Evolutionary conservation across 2,113 vertebrate species (phyloP).

Genomic region (Pseudorhombus dupliciocellatus): DNA sequence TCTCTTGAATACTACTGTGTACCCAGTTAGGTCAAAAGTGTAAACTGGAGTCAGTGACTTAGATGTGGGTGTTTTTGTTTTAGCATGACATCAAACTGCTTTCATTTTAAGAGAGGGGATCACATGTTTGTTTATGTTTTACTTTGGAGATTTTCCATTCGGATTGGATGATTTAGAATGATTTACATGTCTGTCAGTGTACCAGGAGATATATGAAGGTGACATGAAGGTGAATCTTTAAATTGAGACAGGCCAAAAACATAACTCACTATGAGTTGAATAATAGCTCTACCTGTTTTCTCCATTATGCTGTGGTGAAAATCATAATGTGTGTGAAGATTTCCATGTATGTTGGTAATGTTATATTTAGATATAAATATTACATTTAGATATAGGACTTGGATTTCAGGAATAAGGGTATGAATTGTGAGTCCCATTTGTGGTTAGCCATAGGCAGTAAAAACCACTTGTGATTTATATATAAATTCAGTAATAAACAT

Average conservation of each 20-base stretch:
- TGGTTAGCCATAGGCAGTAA: background rate
- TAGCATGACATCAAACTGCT: too few relatives aligned
- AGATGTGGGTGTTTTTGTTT: background rate
- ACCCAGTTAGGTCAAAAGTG: slow-evolving; percentile 12
- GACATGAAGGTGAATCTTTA: background rate
- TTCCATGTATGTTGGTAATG: background rate
- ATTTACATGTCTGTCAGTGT: too few relatives aligned
- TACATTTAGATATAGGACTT: background rate
- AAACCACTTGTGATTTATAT: background rate
- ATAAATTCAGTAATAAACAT: background rate
- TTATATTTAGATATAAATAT: too few relatives aligned
- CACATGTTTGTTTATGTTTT: background rate
- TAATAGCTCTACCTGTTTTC: background rate
- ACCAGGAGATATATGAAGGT: too few relatives aligned
- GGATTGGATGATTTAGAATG: background rate
- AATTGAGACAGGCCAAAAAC: background rate
- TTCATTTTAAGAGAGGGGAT: too few relatives aligned
- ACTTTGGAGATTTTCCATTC: background rate
- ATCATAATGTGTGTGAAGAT: background rate
- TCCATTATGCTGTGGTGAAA: background rate
- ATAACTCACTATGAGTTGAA: background rate
- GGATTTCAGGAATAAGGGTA: background rate
- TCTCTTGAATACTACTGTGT: slow-evolving; percentile 22
- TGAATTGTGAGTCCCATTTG: background rate
- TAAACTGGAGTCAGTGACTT: background rate